phyloP scores from a whole-genome alignment of 2,113 vertebrate genomes.

The Ibidorhyncha struthersii region DNA sequence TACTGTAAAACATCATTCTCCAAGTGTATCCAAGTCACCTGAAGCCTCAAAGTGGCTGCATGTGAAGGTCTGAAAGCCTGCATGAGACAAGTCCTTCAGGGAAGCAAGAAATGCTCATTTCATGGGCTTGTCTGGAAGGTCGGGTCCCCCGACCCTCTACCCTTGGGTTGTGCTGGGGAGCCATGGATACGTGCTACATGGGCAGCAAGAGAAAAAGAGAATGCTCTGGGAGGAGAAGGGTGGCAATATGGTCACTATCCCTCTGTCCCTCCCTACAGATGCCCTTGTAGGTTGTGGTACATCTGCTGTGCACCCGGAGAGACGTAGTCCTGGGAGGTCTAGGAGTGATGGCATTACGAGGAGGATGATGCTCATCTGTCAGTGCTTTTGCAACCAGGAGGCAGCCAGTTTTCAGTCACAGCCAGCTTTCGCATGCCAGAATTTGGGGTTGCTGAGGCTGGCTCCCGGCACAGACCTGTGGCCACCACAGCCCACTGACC shows the following conservation, averaged over 20 bases:
- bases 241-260: background rate
- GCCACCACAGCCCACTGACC: background rate
- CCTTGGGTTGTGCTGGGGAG: background rate
- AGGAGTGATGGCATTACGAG: background rate
- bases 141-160: background rate
- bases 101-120: background rate
- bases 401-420: background rate
- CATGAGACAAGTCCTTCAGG: background rate
- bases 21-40: background rate
- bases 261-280: background rate
- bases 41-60: background rate
- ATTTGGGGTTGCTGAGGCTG: background rate
- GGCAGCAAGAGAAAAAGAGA: background rate
- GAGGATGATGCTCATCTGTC: background rate
- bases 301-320: background rate
- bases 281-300: background rate
- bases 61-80: background rate
- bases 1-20: background rate
- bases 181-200: fast-evolving
- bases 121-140: background rate
- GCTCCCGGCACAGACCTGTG: background rate
- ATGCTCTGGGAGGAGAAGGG: background rate
- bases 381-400: background rate
- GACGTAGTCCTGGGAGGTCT: background rate
- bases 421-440: background rate